Evolutionary conservation across 2,888 invertebrate species (phyloP).

Genomic region (Pardosa pseudoannulata): DNA sequence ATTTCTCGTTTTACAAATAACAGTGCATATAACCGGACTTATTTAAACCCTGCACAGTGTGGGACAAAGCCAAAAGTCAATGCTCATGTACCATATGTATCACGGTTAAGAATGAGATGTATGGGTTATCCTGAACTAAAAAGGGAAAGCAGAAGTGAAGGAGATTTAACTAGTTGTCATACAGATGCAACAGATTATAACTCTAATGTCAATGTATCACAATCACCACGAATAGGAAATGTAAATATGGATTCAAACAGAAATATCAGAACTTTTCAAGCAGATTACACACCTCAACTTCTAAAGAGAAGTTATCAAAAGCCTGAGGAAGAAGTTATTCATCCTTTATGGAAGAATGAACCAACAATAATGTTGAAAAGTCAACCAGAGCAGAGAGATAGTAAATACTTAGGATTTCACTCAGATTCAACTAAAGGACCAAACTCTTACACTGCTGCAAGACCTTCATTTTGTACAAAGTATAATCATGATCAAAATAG

Average conservation of each 20-base stretch:
- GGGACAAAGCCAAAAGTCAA: constrained; percentile 41
- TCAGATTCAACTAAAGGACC: constrained; percentile 37
- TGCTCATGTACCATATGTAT: constrained; percentile 28
- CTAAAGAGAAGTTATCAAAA: not conserved
- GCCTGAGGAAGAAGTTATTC: not conserved
- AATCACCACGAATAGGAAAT: not conserved
- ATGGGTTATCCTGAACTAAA: constrained; percentile 51
- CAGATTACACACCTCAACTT: constrained; percentile 12
- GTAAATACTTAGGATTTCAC: constrained; percentile 21
- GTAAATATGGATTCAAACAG: not conserved
- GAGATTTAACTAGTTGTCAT: constrained; percentile 63
- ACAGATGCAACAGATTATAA: constrained; percentile 41
- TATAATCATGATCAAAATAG: constrained; percentile 45
- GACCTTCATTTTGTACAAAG: constrained; percentile 42
- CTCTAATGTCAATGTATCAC: not conserved
- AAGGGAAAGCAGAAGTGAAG: constrained; percentile 67
- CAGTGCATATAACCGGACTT: constrained; percentile 29
- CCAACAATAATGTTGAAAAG: not conserved
- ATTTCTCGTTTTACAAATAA: constrained; percentile 36
- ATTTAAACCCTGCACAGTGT: constrained; percentile 33
- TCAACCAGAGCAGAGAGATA: constrained; percentile 14
- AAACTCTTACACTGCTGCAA: constrained; percentile 4
- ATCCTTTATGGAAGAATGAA: constrained; percentile 36
- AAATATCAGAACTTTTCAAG: not conserved
- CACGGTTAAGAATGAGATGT: constrained; percentile 48